Percentiles rank a stretch among this genome's conserved stretches.
These are phyloP conservation scores for Colaptes auratus DNA, from an alignment of 2,113 vertebrate genomes.

Conservation along the genomic window DNA sequence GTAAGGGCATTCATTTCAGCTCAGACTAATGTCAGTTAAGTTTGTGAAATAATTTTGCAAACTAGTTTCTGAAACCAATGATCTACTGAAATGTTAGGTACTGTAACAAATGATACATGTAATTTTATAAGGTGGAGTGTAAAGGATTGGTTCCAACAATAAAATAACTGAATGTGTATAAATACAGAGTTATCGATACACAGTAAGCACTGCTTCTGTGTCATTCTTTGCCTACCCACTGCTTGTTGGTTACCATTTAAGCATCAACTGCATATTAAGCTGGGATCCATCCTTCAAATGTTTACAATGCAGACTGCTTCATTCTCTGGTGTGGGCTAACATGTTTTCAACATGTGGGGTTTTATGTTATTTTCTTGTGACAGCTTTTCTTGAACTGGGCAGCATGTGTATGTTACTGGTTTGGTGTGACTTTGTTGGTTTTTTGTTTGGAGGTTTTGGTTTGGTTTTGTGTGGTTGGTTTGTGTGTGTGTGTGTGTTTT, in stretches of 20 bases:
- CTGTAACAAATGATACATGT: background rate
- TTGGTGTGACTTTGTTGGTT: background rate
- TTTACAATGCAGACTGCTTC: background rate
- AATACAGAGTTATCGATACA: fast-evolving
- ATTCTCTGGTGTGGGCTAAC: background rate
- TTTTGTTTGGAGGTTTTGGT: background rate
- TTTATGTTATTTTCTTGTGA: background rate
- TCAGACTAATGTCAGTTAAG: background rate
- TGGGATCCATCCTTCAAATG: background rate
- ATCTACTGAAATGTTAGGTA: background rate
- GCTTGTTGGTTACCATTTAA: background rate
- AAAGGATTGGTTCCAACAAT: background rate
- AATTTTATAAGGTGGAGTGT: background rate
- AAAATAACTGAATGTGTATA: background rate
- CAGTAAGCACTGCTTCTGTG: background rate
- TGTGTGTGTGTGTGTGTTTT: background rate
- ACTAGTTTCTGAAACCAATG: background rate
- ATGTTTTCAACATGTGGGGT: background rate
- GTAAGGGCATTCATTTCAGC: slow-evolving; percentile 17
- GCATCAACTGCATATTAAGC: background rate
- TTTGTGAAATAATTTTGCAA: background rate
- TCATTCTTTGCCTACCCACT: background rate
- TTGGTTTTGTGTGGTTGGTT: background rate
- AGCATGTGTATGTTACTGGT: background rate
- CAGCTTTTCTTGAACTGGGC: background rate